Evolutionary conservation across 2,113 vertebrate genomes (phyloP).

Genomic region (Dipodomys ordii): DNA sequence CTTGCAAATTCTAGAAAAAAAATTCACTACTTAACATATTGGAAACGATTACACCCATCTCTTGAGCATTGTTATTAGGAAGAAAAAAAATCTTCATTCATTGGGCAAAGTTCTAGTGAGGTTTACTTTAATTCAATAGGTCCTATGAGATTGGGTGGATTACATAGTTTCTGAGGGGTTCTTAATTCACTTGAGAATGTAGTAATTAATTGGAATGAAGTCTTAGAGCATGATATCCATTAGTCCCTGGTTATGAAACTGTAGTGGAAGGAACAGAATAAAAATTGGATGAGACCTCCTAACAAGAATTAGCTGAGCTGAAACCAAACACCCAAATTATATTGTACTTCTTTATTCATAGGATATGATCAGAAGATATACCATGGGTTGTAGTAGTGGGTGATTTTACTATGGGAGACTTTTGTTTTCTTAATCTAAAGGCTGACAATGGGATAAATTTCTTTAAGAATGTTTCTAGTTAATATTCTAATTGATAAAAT

Average conservation of each 20-base stretch:
- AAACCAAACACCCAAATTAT: background rate
- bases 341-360: background rate
- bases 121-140: background rate
- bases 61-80: background rate
- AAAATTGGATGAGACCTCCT: background rate
- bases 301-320: background rate
- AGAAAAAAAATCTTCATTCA: background rate
- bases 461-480: conserved; percentile 22
- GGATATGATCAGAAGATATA: background rate
- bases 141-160: background rate
- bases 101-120: background rate
- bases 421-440: background rate
- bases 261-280: background rate
- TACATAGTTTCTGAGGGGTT: background rate
- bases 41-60: fast-evolving
- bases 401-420: background rate
- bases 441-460: background rate
- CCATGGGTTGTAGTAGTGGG: background rate
- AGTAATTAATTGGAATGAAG: conserved; percentile 8
- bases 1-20: background rate
- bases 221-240: background rate
- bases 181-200: background rate
- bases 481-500: conserved; percentile 8
- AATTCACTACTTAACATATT: background rate
- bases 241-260: background rate